These are phyloP conservation scores for Idaea aversata DNA, from an alignment of 2,888 invertebrate species.

Conservation along the genomic window DNA sequence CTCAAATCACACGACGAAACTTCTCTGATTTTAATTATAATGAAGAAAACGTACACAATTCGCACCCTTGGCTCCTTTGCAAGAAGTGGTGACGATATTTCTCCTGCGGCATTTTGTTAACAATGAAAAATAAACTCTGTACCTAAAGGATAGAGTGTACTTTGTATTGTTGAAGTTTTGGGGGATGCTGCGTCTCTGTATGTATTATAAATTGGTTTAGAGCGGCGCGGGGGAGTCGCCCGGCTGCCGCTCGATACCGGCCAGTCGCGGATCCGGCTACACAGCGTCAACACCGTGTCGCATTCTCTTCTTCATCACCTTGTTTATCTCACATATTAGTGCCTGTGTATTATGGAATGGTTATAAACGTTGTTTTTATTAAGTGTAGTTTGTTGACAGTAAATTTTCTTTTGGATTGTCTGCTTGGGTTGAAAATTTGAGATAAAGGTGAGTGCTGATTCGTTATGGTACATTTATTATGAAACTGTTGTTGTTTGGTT, in stretches of 20 bases:
- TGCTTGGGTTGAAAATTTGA: background rate
- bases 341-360: background rate
- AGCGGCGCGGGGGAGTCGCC: conserved; percentile 67
- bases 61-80: conserved; percentile 73
- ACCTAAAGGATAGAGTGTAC: conserved; percentile 34
- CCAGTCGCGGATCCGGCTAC: conserved; percentile 61
- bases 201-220: conserved; percentile 81
- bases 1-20: background rate
- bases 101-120: conserved; percentile 69
- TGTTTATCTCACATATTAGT: background rate
- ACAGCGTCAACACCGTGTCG: conserved; percentile 42
- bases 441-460: background rate
- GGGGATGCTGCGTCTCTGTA: conserved; percentile 79
- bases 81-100: conserved; percentile 71
- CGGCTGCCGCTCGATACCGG: conserved; percentile 68
- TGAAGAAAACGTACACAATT: conserved; percentile 67
- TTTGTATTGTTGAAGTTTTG: conserved; percentile 35
- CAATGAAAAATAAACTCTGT: conserved; percentile 36
- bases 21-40: conserved; percentile 64
- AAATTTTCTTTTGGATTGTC: background rate
- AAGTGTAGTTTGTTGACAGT: background rate
- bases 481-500: background rate
- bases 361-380: background rate
- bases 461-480: background rate
- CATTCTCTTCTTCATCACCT: conserved; percentile 13